Conservation (phyloP, 2,113 vertebrate genomes). For the Miniopterus natalensis region DNA sequence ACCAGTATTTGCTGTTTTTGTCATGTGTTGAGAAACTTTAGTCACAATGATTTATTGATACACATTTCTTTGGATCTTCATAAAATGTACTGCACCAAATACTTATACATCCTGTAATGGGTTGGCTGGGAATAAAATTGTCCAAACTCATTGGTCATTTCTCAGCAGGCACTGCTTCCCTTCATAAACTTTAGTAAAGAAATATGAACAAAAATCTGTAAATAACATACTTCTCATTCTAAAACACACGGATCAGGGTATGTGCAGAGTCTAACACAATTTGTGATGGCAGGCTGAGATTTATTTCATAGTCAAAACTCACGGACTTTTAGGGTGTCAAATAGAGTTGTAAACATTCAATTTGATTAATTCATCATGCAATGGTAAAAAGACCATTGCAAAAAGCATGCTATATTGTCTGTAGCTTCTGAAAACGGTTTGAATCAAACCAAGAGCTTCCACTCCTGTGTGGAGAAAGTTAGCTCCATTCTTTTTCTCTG, state of each 20-base stretch:
- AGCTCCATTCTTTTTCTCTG: conserved; percentile 43
- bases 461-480: conserved; percentile 9
- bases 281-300: conserved; percentile 56
- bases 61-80: conserved; percentile 36
- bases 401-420: background rate
- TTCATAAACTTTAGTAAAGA: conserved; percentile 51
- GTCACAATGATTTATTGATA: conserved; percentile 54
- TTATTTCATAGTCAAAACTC: conserved; percentile 52
- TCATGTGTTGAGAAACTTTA: background rate
- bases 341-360: conserved; percentile 60
- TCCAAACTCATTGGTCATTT: conserved; percentile 55
- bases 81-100: conserved; percentile 57
- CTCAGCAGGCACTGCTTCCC: conserved; percentile 31
- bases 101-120: conserved; percentile 24
- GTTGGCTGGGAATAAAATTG: conserved; percentile 49
- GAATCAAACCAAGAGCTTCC: conserved; percentile 38
- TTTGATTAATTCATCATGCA: conserved; percentile 52
- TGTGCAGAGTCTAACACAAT: conserved; percentile 23
- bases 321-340: conserved; percentile 47
- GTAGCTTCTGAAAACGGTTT: conserved; percentile 23
- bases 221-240: conserved; percentile 3
- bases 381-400: conserved; percentile 3
- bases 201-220: conserved; percentile 26
- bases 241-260: conserved; percentile 46
- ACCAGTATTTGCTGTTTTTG: conserved; percentile 44